Evolutionary conservation across 92 coral and sea anemone genomes (phyloP).

Genomic region (Metridium senile): DNA sequence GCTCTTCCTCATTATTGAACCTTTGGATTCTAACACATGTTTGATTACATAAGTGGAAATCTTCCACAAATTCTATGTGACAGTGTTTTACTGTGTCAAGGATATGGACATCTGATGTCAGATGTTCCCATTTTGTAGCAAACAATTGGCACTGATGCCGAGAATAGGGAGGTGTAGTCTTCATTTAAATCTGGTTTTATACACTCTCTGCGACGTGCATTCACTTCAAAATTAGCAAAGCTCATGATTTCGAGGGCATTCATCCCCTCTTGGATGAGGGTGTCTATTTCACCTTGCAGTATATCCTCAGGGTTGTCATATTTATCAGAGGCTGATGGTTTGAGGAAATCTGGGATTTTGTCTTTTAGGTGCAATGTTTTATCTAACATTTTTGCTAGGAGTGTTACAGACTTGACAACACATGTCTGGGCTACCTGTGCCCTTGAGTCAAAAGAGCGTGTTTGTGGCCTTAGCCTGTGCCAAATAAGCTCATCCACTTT

Average conservation of each 20-base stretch:
- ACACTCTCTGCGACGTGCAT: constrained; percentile 37
- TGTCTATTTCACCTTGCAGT: constrained; percentile 20
- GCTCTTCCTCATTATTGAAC: constrained; percentile 13
- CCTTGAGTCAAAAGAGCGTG: constrained; percentile 18
- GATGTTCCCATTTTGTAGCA: background rate
- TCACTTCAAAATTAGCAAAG: constrained; percentile 42
- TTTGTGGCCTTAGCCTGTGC: constrained; percentile 28
- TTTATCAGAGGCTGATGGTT: constrained; percentile 14
- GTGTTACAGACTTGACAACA: constrained; percentile 24
- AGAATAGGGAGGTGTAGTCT: constrained; percentile 41
- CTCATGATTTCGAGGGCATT: constrained; percentile 32
- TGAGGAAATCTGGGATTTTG: constrained; percentile 30
- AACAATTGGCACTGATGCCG: constrained; percentile 31
- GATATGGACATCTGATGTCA: constrained; percentile 5
- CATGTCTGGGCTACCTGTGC: constrained; percentile 16
- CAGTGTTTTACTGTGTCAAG: background rate
- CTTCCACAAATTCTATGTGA: background rate
- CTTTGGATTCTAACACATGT: background rate
- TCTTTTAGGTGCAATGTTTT: constrained; percentile 15
- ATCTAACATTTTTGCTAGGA: constrained; percentile 23
- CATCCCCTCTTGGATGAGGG: constrained; percentile 30
- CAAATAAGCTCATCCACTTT: constrained; percentile 36
- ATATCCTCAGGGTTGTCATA: constrained; percentile 13
- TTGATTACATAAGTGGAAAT: background rate
- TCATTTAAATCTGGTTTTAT: constrained; percentile 48